Evolutionary conservation across 2,888 invertebrate genomes (phyloP).

Genomic region (Hydrotaea diabolus): DNA sequence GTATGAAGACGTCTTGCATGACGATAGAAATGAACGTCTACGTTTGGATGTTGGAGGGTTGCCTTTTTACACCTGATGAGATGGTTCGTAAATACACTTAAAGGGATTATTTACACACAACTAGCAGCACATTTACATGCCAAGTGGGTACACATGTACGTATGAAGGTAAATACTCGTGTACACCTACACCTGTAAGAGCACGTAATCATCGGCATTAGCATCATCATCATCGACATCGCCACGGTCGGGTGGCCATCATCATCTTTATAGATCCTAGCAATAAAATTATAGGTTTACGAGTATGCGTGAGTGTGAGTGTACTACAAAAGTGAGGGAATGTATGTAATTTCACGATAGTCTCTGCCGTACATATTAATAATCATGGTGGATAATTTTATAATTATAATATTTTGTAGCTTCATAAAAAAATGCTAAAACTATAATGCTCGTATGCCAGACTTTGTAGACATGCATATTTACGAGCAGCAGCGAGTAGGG

Average conservation of each 20-base stretch:
- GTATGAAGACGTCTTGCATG: neutral
- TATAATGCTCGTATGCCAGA: neutral
- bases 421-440: neutral
- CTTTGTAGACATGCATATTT: too few relatives aligned
- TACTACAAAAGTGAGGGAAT: neutral
- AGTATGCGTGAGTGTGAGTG: neutral
- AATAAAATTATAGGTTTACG: constrained; percentile 36
- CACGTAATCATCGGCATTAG: constrained; percentile 1
- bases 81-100: constrained; percentile 51
- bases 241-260: neutral
- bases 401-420: constrained; percentile 21
- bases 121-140: constrained; percentile 45
- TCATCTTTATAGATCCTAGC: constrained; percentile 38
- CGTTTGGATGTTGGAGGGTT: neutral
- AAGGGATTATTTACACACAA: constrained; percentile 48
- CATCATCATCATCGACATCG: constrained; percentile 10
- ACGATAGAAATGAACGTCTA: neutral
- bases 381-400: constrained; percentile 17
- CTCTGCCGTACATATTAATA: neutral
- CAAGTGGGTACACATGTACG: constrained; percentile 4
- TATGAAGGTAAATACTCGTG: neutral
- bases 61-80: constrained; percentile 36
- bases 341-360: neutral
- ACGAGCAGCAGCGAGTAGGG: neutral
- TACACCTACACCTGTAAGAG: neutral